Evolutionary conservation across 2,113 vertebrate genomes (phyloP).

Genomic region (Sylvia atricapilla): DNA sequence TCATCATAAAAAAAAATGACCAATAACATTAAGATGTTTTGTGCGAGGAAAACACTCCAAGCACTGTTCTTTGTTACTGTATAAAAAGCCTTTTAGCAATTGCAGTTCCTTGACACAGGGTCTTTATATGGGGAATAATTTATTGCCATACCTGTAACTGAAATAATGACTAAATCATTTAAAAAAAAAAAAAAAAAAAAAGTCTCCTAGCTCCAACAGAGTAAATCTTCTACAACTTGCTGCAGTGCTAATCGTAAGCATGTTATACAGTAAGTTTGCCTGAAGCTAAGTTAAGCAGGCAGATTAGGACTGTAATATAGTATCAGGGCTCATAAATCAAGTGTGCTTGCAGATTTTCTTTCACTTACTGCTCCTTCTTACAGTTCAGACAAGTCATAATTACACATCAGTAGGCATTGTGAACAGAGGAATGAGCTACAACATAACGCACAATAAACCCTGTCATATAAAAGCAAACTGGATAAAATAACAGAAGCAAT

Average conservation of each 20-base stretch:
- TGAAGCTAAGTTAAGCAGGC: slow-evolving; percentile 83
- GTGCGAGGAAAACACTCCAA: slow-evolving; percentile 48
- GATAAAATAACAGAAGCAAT: slow-evolving; percentile 91
- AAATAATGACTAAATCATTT: slow-evolving; percentile 75
- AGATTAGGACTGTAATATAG: slow-evolving; percentile 86
- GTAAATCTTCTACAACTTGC: slow-evolving; percentile 78
- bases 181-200: slow-evolving; percentile 19
- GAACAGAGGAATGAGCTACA: slow-evolving; percentile 88
- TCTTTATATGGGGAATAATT: slow-evolving; percentile 72
- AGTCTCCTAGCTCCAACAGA: slow-evolving; percentile 69
- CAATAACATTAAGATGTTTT: slow-evolving; percentile 70
- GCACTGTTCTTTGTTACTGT: slow-evolving; percentile 57
- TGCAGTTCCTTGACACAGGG: slow-evolving; percentile 55
- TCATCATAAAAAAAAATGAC: slow-evolving; percentile 65
- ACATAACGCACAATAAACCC: slow-evolving; percentile 94
- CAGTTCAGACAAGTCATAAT: slow-evolving; percentile 93
- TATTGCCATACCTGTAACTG: slow-evolving; percentile 73
- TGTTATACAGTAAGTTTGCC: slow-evolving; percentile 80
- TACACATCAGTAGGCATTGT: slow-evolving; percentile 88
- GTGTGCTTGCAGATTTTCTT: slow-evolving; percentile 84
- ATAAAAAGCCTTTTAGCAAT: slow-evolving; percentile 63
- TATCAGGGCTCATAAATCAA: slow-evolving; percentile 90
- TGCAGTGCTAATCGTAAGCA: slow-evolving; percentile 76
- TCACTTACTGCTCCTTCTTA: slow-evolving; percentile 87
- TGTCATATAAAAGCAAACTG: slow-evolving; percentile 91